phyloP scores from a whole-genome alignment of 2,797 vertebrate genomes.

The Megalops cyprinoides region DNA sequence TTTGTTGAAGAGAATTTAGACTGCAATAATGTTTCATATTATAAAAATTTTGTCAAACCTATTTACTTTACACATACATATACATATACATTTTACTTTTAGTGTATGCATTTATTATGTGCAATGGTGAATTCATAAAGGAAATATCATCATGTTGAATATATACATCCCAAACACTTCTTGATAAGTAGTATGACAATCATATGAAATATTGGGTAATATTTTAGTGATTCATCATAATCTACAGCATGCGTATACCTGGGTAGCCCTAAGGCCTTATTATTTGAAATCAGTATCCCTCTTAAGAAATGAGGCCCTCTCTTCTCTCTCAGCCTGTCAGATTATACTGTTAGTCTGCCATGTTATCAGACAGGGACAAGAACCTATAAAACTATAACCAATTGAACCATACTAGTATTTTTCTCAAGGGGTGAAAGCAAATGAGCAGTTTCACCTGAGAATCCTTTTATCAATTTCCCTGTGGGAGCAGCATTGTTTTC shows the following conservation, averaged over 20 bases:
- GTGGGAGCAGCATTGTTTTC: too few relatives aligned
- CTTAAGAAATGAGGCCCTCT: neutral
- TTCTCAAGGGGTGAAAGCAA: neutral
- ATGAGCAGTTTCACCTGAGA: neutral
- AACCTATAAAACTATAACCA: conserved; percentile 1
- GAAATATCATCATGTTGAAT: neutral
- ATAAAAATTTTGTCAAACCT: too few relatives aligned
- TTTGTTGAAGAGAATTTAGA: too few relatives aligned
- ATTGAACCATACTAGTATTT: neutral
- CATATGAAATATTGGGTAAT: neutral
- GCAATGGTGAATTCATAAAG: neutral
- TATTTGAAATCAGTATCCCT: neutral
- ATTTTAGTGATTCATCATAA: conserved; percentile 8
- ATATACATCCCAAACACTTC: neutral
- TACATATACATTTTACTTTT: too few relatives aligned
- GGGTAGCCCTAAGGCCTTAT: neutral
- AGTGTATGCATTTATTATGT: neutral
- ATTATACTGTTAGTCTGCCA: neutral
- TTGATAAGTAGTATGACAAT: neutral
- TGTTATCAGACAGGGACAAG: neutral
- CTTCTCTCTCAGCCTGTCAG: neutral
- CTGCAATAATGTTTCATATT: too few relatives aligned
- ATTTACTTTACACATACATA: too few relatives aligned
- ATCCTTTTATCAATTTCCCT: conserved; percentile 1
- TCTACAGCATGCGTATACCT: neutral